Percentiles rank a stretch among this genome's conserved stretches.
Evolutionary conservation across 2,888 invertebrate species (phyloP).

Genomic region (Leptinotarsa juncta): DNA sequence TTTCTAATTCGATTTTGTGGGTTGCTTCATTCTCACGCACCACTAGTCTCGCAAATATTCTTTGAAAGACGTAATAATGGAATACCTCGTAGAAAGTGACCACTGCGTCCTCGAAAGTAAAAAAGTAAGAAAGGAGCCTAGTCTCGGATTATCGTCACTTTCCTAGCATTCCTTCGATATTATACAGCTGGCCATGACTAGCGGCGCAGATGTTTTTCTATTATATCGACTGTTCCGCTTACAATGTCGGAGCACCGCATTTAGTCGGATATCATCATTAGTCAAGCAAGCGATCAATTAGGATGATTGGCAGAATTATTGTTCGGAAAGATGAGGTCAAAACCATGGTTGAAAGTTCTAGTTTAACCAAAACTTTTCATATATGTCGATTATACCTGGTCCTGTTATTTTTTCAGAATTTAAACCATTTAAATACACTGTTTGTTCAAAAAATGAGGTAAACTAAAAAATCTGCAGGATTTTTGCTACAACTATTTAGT

Average conservation of each 20-base stretch:
- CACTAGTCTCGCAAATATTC: slow-evolving; percentile 8
- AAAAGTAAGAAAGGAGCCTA: slow-evolving; percentile 4
- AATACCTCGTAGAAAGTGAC: slow-evolving; percentile 20
- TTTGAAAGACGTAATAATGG: slow-evolving; percentile 14
- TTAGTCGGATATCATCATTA: background rate
- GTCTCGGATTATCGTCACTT: slow-evolving; percentile 17
- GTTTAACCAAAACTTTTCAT: no score
- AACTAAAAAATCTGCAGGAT: no score
- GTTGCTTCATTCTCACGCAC: slow-evolving; percentile 14
- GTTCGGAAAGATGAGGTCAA: no score
- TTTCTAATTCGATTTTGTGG: slow-evolving; percentile 6
- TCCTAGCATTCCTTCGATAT: slow-evolving; percentile 18
- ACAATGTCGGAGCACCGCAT: background rate
- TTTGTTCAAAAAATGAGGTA: no score
- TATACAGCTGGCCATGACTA: slow-evolving; percentile 18
- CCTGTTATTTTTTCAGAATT: no score
- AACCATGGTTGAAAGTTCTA: no score
- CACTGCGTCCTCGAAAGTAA: slow-evolving; percentile 17
- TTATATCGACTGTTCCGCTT: slow-evolving; percentile 1
- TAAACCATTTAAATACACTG: no score
- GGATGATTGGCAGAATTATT: background rate
- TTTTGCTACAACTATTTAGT: no score
- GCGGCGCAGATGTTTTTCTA: slow-evolving; percentile 10
- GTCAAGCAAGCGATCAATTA: background rate
- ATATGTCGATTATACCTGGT: no score